phyloP scores from a whole-genome alignment of 2,888 invertebrate species.

The Sceliomorpha sp. region DNA sequence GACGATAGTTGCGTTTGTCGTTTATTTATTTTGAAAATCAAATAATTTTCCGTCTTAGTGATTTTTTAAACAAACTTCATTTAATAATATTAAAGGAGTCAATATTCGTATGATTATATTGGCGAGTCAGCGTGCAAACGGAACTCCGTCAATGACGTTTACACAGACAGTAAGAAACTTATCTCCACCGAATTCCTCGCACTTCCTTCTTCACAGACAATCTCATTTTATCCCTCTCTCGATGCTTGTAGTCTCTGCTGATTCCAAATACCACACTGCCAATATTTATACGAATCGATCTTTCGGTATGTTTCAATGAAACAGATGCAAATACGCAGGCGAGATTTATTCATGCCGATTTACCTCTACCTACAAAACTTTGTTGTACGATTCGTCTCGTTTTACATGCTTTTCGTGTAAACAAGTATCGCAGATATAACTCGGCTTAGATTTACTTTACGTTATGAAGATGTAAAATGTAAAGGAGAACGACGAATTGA shows the following conservation, averaged over 20 bases:
- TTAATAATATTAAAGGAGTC: too few species aligned
- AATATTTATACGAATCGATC: conserved; percentile 45
- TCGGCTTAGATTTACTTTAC: conserved; percentile 22
- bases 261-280: conserved; percentile 6
- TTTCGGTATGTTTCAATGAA: conserved; percentile 14
- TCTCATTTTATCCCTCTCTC: conserved; percentile 12
- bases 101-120: too few species aligned
- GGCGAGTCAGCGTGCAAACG: not conserved
- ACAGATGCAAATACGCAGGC: conserved; percentile 32
- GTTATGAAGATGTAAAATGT: conserved; percentile 4
- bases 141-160: not conserved
- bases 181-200: not conserved
- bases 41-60: too few species aligned
- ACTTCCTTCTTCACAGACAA: conserved; percentile 6
- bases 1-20: too few species aligned
- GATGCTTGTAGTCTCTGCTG: conserved; percentile 2
- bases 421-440: conserved; percentile 20
- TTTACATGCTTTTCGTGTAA: conserved; percentile 34
- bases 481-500: too few species aligned
- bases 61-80: too few species aligned
- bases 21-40: too few species aligned
- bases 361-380: conserved; percentile 9
- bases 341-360: conserved; percentile 46
- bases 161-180: not conserved
- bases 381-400: conserved; percentile 1